A percentile compares a stretch with the other conserved stretches of the same genome.
These are phyloP conservation scores for Lochmaea capreae DNA, from an alignment of 2,888 invertebrate genomes.

Conservation along the genomic window DNA sequence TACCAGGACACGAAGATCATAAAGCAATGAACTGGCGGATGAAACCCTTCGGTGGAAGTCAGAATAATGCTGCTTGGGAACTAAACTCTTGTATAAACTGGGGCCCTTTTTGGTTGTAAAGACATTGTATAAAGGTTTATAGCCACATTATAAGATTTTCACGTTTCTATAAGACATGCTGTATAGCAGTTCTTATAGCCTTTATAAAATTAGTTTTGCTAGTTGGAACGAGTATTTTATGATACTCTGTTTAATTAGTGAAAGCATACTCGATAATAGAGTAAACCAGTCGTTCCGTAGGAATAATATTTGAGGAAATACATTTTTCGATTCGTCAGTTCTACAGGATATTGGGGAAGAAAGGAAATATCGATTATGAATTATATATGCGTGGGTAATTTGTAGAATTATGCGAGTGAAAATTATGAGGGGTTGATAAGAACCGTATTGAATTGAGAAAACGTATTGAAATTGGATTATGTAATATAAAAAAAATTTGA, in stretches of 20 bases:
- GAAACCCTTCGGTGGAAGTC: too few species aligned
- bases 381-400: constrained; percentile 10
- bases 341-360: constrained; percentile 5
- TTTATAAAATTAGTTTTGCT: too few species aligned
- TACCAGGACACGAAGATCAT: too few species aligned
- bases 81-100: too few species aligned
- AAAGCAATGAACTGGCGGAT: too few species aligned
- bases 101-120: too few species aligned
- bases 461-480: background rate
- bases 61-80: too few species aligned
- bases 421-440: constrained; percentile 1
- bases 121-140: too few species aligned
- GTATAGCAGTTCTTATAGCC: too few species aligned
- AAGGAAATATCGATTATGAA: constrained; percentile 22
- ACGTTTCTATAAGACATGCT: too few species aligned
- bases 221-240: too few species aligned
- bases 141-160: too few species aligned
- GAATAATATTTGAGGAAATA: constrained; percentile 22
- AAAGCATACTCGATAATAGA: background rate
- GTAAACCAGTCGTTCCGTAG: constrained; percentile 10
- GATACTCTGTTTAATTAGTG: background rate
- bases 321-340: background rate
- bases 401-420: constrained; percentile 7
- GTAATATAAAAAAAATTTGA: background rate
- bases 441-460: background rate